These are phyloP conservation scores for Echinops telfairi DNA, from an alignment of 2,113 vertebrate genomes.

Conservation along the genomic window DNA sequence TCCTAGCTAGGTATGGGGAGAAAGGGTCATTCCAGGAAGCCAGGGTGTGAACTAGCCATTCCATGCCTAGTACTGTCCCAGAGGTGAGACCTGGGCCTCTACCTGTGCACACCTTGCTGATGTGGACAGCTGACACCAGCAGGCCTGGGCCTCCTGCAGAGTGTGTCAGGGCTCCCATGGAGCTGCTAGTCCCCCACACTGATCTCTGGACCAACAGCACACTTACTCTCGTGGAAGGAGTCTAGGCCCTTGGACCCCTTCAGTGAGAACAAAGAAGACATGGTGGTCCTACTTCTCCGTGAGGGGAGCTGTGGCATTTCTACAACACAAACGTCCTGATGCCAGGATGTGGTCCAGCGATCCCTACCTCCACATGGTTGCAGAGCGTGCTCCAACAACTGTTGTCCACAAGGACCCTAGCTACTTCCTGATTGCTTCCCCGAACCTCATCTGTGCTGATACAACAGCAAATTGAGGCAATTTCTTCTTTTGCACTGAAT, in stretches of 20 bases:
- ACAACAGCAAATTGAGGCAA: background rate
- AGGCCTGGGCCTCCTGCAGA: background rate
- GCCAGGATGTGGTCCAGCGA: background rate
- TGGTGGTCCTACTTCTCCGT: background rate
- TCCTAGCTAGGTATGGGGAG: background rate
- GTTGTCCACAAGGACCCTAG: background rate
- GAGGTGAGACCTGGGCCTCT: background rate
- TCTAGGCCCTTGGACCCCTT: background rate
- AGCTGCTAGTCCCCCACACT: no score
- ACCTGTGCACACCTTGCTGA: background rate
- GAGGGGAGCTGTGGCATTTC: background rate
- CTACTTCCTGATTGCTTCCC: background rate
- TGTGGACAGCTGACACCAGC: no score
- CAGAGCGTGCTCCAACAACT: background rate
- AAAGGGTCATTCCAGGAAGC: background rate
- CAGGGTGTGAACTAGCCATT: background rate
- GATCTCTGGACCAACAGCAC: background rate
- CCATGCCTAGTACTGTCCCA: no score
- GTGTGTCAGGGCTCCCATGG: background rate
- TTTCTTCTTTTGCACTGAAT: background rate
- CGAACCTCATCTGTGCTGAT: background rate
- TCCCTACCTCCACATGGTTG: no score
- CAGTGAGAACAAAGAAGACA: background rate
- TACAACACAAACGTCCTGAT: background rate
- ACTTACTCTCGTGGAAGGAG: background rate